Conservation (phyloP, 2,113 vertebrate genomes). For the Tinamus guttatus region DNA sequence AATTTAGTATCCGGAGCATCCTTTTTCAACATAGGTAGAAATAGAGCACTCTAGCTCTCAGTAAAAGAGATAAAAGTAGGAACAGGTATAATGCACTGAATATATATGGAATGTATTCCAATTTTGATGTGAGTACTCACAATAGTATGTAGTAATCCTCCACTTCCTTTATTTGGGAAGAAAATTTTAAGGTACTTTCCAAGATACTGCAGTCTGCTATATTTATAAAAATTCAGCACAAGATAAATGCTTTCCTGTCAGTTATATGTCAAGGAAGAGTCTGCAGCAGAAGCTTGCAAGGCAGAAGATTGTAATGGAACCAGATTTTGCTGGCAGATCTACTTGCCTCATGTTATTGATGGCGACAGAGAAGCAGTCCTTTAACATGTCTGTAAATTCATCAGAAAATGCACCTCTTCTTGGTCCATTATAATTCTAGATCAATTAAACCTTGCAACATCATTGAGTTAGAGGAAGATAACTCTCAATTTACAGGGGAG, state of each 20-base stretch:
- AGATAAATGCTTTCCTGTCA: neutral
- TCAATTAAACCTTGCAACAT: neutral
- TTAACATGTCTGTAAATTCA: neutral
- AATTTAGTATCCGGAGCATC: neutral
- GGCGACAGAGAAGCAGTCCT: neutral
- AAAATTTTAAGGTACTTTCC: neutral
- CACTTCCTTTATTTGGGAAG: neutral
- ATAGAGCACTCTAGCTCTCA: neutral
- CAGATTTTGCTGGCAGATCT: neutral
- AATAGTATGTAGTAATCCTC: neutral
- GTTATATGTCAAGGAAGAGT: neutral
- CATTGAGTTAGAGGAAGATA: neutral
- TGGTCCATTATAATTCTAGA: neutral
- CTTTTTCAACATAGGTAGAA: neutral
- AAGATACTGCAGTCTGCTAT: neutral
- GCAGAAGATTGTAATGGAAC: neutral
- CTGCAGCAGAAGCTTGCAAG: neutral
- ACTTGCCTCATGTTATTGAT: neutral
- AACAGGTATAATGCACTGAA: neutral
- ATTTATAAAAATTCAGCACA: neutral
- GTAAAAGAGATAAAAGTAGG: neutral
- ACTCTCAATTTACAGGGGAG: neutral
- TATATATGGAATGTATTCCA: neutral
- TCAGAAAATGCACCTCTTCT: neutral
- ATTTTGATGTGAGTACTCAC: neutral